Evolutionary conservation across 2,113 vertebrate genomes (phyloP).

Genomic region (Dipodomys ordii): DNA sequence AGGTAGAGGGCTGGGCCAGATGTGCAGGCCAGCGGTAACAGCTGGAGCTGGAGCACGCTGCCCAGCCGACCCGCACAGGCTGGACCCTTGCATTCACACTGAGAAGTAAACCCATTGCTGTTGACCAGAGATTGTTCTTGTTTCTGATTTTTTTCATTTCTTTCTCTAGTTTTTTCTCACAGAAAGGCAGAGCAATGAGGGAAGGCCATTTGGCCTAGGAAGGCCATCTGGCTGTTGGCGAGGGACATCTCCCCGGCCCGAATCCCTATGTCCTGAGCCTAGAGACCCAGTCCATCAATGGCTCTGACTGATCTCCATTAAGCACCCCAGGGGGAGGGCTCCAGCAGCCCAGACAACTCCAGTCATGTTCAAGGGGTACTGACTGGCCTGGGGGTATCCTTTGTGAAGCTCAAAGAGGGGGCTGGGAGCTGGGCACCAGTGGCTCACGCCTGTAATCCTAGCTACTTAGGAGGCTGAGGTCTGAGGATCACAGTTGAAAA

Average conservation of each 20-base stretch:
- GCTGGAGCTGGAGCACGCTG: no score
- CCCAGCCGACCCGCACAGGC: rapidly evolving
- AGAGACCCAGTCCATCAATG: not conserved
- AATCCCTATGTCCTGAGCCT: rapidly evolving
- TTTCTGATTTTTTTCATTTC: not conserved
- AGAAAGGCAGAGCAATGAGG: no score
- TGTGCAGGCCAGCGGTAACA: no score
- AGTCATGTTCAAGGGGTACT: rapidly evolving
- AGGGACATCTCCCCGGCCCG: not conserved
- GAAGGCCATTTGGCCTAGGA: not conserved
- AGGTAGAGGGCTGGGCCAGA: rapidly evolving
- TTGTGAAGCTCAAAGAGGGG: rapidly evolving
- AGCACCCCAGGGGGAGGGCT: not conserved
- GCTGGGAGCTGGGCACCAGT: not conserved
- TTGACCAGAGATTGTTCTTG: not conserved
- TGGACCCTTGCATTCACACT: rapidly evolving
- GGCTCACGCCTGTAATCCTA: no score
- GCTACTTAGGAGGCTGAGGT: no score
- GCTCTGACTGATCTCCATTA: not conserved
- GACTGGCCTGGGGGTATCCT: not conserved
- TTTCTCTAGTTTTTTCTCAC: not conserved
- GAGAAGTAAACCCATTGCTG: not conserved
- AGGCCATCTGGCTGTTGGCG: no score
- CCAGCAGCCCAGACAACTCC: not conserved
- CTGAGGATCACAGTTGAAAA: no score